Evolutionary conservation across 2,888 invertebrate genomes (phyloP).

Genomic region (Caradrina clavipalpis): DNA sequence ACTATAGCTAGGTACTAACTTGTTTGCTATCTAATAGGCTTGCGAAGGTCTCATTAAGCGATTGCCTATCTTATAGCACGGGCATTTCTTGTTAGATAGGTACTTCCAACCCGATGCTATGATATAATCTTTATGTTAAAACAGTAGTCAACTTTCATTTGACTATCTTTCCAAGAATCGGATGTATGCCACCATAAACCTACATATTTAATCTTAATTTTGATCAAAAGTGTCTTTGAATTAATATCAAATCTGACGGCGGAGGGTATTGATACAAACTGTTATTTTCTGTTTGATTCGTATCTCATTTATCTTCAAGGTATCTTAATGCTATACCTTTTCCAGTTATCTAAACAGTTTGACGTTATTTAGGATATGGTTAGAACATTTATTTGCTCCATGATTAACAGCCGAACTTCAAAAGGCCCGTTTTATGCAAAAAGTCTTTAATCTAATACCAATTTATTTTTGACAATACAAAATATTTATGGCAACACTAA

Average conservation of each 20-base stretch:
- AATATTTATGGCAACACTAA: slow-evolving; percentile 54
- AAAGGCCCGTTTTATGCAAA: slow-evolving; percentile 17
- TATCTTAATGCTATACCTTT: slow-evolving; percentile 36
- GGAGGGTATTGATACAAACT: slow-evolving; percentile 54
- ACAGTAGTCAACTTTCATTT: slow-evolving; percentile 74
- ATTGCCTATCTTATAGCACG: slow-evolving; percentile 1
- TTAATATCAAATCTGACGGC: slow-evolving; percentile 54
- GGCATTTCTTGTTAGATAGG: slow-evolving; percentile 29
- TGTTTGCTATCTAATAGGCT: not conserved
- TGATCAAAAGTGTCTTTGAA: slow-evolving; percentile 61
- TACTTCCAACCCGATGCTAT: slow-evolving; percentile 31
- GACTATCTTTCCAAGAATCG: slow-evolving; percentile 66
- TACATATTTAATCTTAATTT: slow-evolving; percentile 68
- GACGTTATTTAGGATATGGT: slow-evolving; percentile 11
- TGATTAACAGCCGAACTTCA: slow-evolving; percentile 1
- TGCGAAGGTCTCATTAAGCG: not conserved
- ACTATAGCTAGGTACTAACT: too few species aligned
- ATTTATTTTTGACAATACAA: slow-evolving; percentile 49
- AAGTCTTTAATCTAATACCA: slow-evolving; percentile 30
- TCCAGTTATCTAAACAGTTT: slow-evolving; percentile 15
- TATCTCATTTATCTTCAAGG: slow-evolving; percentile 42
- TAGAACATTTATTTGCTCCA: not conserved
- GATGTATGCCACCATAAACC: slow-evolving; percentile 63
- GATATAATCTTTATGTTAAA: slow-evolving; percentile 62
- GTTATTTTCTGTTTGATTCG: slow-evolving; percentile 55